These are phyloP conservation scores for Triplophysa tibetana DNA, from an alignment of 2,113 vertebrate genomes.

Conservation along the genomic window DNA sequence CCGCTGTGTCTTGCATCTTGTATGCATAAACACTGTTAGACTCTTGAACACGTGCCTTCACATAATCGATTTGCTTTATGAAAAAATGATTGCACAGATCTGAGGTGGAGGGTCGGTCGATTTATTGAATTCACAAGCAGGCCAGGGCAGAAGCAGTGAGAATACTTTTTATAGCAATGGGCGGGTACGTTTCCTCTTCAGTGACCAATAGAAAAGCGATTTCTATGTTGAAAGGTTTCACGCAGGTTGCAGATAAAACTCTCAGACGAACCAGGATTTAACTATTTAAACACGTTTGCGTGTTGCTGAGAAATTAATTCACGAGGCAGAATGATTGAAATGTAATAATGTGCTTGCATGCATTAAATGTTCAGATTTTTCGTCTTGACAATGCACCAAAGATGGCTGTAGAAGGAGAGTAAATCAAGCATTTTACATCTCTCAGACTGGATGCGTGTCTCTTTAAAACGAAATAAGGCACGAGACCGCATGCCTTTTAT, in stretches of 20 bases:
- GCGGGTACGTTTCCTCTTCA: not conserved
- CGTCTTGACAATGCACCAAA: slow-evolving; percentile 60
- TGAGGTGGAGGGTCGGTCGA: not conserved
- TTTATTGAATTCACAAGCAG: not conserved
- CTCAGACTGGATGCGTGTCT: slow-evolving; percentile 18
- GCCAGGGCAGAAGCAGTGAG: no score
- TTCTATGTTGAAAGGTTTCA: not conserved
- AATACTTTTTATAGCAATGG: not conserved
- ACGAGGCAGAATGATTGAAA: not conserved
- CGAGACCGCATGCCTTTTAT: slow-evolving; percentile 55
- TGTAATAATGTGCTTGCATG: not conserved
- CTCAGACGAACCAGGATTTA: not conserved
- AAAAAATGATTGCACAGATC: not conserved
- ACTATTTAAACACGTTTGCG: not conserved
- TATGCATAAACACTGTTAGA: not conserved
- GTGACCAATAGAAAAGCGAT: not conserved
- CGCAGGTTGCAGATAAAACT: not conserved
- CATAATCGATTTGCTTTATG: not conserved
- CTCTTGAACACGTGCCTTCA: not conserved
- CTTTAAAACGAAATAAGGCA: slow-evolving; percentile 62
- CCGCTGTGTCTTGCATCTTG: not conserved
- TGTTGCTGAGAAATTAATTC: not conserved
- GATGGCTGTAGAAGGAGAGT: slow-evolving; percentile 62
- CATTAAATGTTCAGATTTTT: slow-evolving; percentile 34
- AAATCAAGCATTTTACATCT: slow-evolving; percentile 21